Evolutionary conservation across 2,888 invertebrate species (phyloP).

Genomic region (Eustalomyia histrio): DNA sequence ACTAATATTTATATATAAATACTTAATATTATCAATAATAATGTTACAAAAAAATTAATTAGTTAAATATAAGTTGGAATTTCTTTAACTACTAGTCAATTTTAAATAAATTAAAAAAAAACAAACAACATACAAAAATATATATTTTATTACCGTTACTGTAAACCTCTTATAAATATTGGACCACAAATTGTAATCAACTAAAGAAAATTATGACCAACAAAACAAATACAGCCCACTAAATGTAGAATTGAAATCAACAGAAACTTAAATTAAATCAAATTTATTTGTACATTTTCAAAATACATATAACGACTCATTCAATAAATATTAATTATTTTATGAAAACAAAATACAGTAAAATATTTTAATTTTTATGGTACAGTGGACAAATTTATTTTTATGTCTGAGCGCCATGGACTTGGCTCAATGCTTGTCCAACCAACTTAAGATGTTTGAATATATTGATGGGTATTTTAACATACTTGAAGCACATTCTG

Average conservation of each 20-base stretch:
- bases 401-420: too few species aligned
- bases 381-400: too few species aligned
- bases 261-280: constrained; percentile 21
- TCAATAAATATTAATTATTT: constrained; percentile 56
- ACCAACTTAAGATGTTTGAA: too few species aligned
- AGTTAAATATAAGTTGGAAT: constrained; percentile 33
- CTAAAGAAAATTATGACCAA: constrained; percentile 8
- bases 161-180: constrained; percentile 40
- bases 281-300: constrained; percentile 45
- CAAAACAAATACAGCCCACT: background rate
- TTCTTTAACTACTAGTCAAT: constrained; percentile 55
- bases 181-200: constrained; percentile 15
- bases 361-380: too few species aligned
- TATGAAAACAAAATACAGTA: constrained; percentile 16
- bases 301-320: constrained; percentile 42
- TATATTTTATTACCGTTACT: constrained; percentile 63
- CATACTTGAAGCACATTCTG: too few species aligned
- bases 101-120: constrained; percentile 14
- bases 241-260: constrained; percentile 25
- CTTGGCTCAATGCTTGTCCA: too few species aligned
- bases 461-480: too few species aligned
- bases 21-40: constrained; percentile 5
- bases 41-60: constrained; percentile 33
- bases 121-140: constrained; percentile 7
- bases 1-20: constrained; percentile 2